These are phyloP conservation scores for Portevinia maculata DNA, from an alignment of 2,888 invertebrate genomes.

Conservation along the genomic window DNA sequence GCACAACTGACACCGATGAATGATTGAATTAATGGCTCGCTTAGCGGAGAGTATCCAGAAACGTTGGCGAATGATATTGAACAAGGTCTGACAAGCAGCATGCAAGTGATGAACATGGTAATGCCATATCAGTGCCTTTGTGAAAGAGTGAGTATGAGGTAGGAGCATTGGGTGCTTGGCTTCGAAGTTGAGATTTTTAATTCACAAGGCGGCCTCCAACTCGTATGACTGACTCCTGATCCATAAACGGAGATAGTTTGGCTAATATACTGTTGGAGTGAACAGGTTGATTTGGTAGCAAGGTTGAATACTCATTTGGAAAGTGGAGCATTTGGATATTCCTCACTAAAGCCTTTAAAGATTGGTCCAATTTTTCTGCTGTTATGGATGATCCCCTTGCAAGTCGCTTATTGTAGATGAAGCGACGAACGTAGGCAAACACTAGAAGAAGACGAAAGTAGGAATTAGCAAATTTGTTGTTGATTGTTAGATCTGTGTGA, in stretches of 20 bases:
- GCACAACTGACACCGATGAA: conserved; percentile 17
- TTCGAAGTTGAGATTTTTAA: not conserved
- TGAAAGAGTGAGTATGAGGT: conserved; percentile 20
- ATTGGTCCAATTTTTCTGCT: conserved; percentile 3
- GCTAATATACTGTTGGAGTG: conserved; percentile 2
- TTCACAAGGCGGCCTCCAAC: not conserved
- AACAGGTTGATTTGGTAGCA: not conserved
- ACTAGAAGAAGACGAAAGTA: conserved; percentile 8
- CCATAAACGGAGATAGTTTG: not conserved
- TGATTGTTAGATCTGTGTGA: not conserved
- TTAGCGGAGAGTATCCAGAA: conserved; percentile 24
- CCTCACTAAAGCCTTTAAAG: not conserved
- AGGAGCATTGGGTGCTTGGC: conserved; percentile 1
- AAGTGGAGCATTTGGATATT: not conserved
- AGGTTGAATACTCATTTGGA: not conserved
- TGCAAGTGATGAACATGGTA: not conserved
- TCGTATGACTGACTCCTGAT: not conserved
- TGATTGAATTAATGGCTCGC: conserved; percentile 4
- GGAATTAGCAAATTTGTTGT: conserved; percentile 12
- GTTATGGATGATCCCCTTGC: not conserved
- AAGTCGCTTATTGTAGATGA: not conserved
- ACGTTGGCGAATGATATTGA: conserved; percentile 20
- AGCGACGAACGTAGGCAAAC: conserved; percentile 4
- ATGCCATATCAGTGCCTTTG: not conserved
- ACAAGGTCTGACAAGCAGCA: conserved; percentile 18